phyloP scores from a whole-genome alignment of 2,113 vertebrate genomes.

The Nymphicus hollandicus region DNA sequence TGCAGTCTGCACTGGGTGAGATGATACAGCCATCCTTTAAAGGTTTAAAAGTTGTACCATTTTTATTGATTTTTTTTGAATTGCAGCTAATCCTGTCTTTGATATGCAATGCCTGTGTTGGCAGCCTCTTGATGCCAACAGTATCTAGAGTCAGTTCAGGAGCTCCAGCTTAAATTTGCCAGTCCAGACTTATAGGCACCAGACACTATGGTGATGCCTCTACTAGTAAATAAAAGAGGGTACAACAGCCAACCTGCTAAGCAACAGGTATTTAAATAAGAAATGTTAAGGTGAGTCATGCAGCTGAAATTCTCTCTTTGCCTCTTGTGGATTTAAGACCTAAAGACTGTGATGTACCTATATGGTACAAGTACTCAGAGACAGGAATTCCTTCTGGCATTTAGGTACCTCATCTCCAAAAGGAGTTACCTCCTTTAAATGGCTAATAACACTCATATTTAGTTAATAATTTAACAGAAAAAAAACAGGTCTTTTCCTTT shows the following conservation, averaged over 20 bases:
- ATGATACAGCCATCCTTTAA: constrained; percentile 9
- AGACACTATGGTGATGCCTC: not conserved
- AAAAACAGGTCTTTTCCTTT: not conserved
- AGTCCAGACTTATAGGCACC: constrained; percentile 13
- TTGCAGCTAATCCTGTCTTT: not conserved
- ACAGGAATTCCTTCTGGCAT: not conserved
- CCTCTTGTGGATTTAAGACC: not conserved
- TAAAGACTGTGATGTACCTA: not conserved
- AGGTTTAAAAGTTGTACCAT: not conserved
- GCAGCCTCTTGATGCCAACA: constrained; percentile 2
- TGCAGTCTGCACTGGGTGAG: not conserved
- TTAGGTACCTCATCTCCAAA: not conserved
- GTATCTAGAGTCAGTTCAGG: not conserved
- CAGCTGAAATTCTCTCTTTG: not conserved
- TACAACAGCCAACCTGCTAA: not conserved
- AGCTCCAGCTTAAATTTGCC: not conserved
- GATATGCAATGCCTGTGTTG: constrained; percentile 10
- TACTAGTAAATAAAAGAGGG: constrained; percentile 7
- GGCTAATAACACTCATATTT: not conserved
- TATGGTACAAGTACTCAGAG: not conserved
- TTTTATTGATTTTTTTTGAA: not conserved
- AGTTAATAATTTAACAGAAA: not conserved
- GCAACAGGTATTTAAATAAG: not conserved
- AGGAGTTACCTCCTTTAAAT: not conserved
- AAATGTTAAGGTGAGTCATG: not conserved